Conservation (phyloP, 2,113 vertebrate species). For the Leptodactylus fuscus region DNA sequence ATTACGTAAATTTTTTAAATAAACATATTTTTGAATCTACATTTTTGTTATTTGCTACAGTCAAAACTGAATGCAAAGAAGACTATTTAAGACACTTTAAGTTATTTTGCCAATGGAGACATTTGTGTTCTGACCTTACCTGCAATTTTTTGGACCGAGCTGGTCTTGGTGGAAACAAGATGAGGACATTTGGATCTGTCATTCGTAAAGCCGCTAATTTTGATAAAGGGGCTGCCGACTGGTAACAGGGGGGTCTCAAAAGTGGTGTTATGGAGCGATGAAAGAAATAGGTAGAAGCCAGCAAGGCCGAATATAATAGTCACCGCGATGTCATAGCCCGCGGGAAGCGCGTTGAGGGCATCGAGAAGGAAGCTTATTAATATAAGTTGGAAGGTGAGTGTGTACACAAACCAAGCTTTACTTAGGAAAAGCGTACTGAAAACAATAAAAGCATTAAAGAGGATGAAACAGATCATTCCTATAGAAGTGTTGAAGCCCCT, state of each 20-base stretch:
- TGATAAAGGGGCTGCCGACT: conserved; percentile 77
- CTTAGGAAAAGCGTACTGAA: conserved; percentile 79
- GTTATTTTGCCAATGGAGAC: background rate
- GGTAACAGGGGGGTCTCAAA: conserved; percentile 81
- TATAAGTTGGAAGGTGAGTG: conserved; percentile 81
- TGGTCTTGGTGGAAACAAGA: conserved; percentile 79
- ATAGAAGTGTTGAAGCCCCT: conserved; percentile 78
- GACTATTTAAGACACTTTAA: background rate
- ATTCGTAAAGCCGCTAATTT: conserved; percentile 73
- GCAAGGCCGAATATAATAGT: conserved; percentile 83
- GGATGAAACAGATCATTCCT: conserved; percentile 82
- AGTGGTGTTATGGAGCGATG: conserved; percentile 76
- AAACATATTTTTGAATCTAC: background rate
- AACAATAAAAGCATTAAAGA: conserved; percentile 82
- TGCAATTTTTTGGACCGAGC: conserved; percentile 85
- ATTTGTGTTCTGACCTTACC: conserved; percentile 69
- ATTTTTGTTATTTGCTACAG: background rate
- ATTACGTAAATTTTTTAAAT: background rate
- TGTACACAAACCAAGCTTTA: conserved; percentile 79
- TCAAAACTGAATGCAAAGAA: too few species aligned
- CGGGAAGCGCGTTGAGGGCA: conserved; percentile 73
- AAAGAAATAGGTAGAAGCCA: conserved; percentile 88
- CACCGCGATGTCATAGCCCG: conserved; percentile 82
- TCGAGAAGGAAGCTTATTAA: conserved; percentile 86
- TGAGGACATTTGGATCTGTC: conserved; percentile 76